phyloP scores from a whole-genome alignment of 92 coral and sea anemone genomes.

The Epizoanthus fatuus region DNA sequence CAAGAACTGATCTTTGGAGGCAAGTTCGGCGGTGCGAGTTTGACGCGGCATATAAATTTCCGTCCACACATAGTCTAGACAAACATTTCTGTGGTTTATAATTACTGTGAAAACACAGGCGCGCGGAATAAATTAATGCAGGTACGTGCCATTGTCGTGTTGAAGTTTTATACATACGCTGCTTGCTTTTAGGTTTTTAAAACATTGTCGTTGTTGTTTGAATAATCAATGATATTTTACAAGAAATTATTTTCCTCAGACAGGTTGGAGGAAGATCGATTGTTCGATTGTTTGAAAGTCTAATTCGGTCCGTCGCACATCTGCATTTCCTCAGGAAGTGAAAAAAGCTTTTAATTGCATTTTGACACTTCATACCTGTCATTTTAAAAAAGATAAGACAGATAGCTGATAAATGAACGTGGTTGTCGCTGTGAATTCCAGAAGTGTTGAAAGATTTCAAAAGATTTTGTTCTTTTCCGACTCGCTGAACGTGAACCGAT shows the following conservation, averaged over 20 bases:
- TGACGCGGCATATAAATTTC: no score
- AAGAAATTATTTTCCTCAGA: constrained; percentile 6
- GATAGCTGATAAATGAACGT: constrained; percentile 36
- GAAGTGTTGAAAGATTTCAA: constrained; percentile 22
- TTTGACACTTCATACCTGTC: constrained; percentile 10
- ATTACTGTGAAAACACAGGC: constrained; percentile 23
- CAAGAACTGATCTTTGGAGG: no score
- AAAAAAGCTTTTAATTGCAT: constrained; percentile 15
- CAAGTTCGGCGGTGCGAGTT: no score
- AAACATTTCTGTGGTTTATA: constrained; percentile 7
- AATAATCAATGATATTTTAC: constrained; percentile 24
- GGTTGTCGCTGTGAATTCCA: constrained; percentile 33
- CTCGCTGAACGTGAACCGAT: constrained; percentile 6
- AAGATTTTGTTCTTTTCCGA: constrained; percentile 30
- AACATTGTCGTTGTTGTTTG: constrained; percentile 19
- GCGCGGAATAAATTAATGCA: constrained; percentile 6
- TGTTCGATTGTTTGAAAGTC: constrained; percentile 11
- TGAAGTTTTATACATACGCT: constrained; percentile 9
- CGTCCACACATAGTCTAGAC: no score
- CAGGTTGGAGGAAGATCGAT: neutral
- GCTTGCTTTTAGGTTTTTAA: constrained; percentile 32
- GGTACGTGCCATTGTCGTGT: neutral
- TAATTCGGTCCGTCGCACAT: neutral
- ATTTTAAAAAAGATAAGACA: neutral
- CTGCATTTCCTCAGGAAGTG: constrained; percentile 17